Percentiles rank a stretch among this genome's conserved stretches.
Evolutionary conservation across 2,888 invertebrate species (phyloP).

Genomic region (Pristionchus maxplancki): DNA sequence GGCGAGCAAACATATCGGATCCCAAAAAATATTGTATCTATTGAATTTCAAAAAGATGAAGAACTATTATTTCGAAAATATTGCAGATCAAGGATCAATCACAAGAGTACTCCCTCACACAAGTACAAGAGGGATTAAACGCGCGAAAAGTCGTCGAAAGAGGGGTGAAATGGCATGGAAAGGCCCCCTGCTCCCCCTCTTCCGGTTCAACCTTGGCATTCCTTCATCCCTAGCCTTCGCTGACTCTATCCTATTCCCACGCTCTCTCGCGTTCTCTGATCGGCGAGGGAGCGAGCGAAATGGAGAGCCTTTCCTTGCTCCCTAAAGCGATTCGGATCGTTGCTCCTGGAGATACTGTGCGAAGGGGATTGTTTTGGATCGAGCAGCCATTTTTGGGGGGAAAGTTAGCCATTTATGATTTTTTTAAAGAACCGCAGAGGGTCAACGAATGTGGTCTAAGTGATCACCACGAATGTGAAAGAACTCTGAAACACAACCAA

Average conservation of each 20-base stretch:
- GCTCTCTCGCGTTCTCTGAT: neutral
- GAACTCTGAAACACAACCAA: neutral
- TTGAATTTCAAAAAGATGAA: too few relatives aligned
- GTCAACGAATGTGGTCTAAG: neutral
- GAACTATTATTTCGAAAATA: too few relatives aligned
- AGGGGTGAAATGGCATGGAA: constrained; percentile 32
- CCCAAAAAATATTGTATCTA: too few relatives aligned
- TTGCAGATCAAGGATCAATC: neutral
- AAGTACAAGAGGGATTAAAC: constrained; percentile 6
- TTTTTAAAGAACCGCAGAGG: too few relatives aligned
- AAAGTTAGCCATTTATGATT: too few relatives aligned
- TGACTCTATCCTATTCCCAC: neutral
- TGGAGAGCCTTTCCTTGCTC: neutral
- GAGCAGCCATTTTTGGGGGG: neutral
- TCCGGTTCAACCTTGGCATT: constrained; percentile 38
- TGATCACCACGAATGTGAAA: neutral
- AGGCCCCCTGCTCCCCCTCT: neutral
- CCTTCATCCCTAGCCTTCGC: neutral
- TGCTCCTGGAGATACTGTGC: neutral
- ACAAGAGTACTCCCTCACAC: neutral
- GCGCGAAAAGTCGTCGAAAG: neutral
- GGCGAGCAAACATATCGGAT: too few relatives aligned
- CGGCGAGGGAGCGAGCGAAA: neutral
- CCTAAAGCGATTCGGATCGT: neutral
- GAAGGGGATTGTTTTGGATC: neutral